Base-by-base conservation (phyloP, 2,888 invertebrate genomes). In the Phlogophora meticulosa region DNA sequence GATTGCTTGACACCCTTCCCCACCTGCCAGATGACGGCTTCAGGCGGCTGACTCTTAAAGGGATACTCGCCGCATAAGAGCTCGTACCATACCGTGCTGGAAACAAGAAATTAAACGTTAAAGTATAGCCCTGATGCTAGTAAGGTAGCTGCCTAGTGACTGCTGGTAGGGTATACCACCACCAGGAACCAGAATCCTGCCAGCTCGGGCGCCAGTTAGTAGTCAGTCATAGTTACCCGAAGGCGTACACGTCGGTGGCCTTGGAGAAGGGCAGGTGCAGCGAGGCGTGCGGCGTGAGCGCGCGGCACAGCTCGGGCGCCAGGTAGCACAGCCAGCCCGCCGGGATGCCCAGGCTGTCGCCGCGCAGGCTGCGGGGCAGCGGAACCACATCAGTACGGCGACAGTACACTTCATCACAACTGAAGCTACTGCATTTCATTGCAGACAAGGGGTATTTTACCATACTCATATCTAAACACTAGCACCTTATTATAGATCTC, bases 301-400 rank as follows among this genome's bases (percentile, higher is more conserved):
- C 97, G 74, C 98, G 97, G 87, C 99, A 98, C 80, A 99, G 96
- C 96, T 99, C 99, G 11, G 99, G 99, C 65, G 99, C 98, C 89
- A 99, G 96, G 96, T 99, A 99, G 96, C 99, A 99, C 92, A 99
- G 96, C 99, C 99, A 99, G 81, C 99, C 99, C 53, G 98, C 98
- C 70, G 99, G 99, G 92, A 99, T 98, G 87, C 98, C 98, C 84
- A 99, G 96, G 83, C 98, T 97, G 94, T 98, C 97, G 49, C 97
- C 97, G 56, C 97, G 97, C 85, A 91, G 88, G 0, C 92, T 91
- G 96, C 80, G 85, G 11, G 1, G 4, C n/a, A n/a, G n/a, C 4
- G 4, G 1, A 7, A 3, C 1, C 3, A 9, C 4, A 5, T 28
- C 28, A 28, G 5, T 28, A 28, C 28, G 28, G 5, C 4, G 28